phyloP scores from a whole-genome alignment of 2,113 vertebrate genomes.

The Mastomys natalensis region DNA sequence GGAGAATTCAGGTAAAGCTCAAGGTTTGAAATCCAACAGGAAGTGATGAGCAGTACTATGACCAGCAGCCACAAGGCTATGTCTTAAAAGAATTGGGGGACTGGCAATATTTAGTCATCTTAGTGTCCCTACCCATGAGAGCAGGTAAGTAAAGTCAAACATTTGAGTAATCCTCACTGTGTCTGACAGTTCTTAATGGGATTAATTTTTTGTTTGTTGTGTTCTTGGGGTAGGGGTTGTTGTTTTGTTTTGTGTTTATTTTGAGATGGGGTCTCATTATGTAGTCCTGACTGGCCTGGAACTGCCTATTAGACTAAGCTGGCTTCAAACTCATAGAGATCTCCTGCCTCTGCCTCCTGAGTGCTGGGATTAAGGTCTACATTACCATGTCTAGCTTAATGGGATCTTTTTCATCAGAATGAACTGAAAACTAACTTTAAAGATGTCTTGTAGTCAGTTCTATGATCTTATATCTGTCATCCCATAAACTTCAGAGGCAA shows the following conservation, averaged over 20 bases:
- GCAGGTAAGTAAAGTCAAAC: not conserved
- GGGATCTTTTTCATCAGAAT: not conserved
- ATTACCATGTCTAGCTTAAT: not conserved
- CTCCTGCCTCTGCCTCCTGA: not conserved
- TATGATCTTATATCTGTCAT: not conserved
- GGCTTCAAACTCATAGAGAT: not conserved
- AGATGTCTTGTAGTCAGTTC: not conserved
- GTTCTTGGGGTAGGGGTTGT: too few species aligned
- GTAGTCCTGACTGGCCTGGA: not conserved
- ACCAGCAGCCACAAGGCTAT: too few species aligned
- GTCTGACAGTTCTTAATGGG: not conserved
- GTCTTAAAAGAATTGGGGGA: not conserved
- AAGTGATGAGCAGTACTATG: not conserved
- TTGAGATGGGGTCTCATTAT: not conserved
- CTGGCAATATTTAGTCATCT: not conserved
- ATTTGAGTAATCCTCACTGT: not conserved
- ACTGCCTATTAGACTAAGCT: not conserved
- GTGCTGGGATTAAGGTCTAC: not conserved
- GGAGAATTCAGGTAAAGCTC: conserved; percentile 92
- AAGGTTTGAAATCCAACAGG: not conserved
- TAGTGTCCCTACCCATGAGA: not conserved
- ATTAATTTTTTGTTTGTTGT: not conserved
- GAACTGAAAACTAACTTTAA: not conserved
- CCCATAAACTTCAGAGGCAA: not conserved
- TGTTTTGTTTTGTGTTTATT: not conserved